Conservation (phyloP, 2,113 vertebrate species). For the Lepisosteus osseus region DNA sequence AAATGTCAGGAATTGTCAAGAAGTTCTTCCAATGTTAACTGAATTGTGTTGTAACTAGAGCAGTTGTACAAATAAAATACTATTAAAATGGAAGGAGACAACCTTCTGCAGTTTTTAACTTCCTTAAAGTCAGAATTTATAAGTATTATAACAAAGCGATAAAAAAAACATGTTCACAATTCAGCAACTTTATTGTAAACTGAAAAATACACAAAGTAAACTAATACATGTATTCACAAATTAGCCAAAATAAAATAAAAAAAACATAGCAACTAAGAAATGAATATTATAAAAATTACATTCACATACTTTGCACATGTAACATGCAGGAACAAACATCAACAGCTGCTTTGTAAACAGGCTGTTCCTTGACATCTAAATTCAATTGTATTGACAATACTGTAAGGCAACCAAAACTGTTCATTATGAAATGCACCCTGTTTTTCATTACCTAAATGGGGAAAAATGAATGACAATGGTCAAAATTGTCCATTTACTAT, state of each 20-base stretch:
- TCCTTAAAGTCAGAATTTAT: too few species aligned
- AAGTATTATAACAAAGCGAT: background rate
- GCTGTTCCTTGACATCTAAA: constrained; percentile 22
- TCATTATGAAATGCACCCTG: constrained; percentile 25
- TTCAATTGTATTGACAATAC: constrained; percentile 27
- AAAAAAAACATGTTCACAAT: constrained; percentile 23
- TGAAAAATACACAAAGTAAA: constrained; percentile 37
- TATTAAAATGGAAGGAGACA: too few species aligned
- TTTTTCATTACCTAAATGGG: background rate
- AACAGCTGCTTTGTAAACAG: constrained; percentile 36
- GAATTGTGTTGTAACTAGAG: too few species aligned
- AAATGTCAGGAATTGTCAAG: too few species aligned
- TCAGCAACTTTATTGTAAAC: constrained; percentile 40
- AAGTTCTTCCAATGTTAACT: too few species aligned
- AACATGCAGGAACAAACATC: constrained; percentile 28
- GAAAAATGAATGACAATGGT: constrained; percentile 8
- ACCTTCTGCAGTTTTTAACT: too few species aligned
- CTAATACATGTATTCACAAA: constrained; percentile 19
- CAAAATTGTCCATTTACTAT: too few species aligned
- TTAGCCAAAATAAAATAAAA: constrained; percentile 17
- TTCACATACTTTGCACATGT: constrained; percentile 15
- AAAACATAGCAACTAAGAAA: constrained; percentile 9
- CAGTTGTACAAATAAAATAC: too few species aligned
- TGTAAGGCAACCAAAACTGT: constrained; percentile 36
- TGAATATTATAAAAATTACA: constrained; percentile 5